A percentile compares a stretch with the other conserved stretches of the same genome.
These are phyloP conservation scores for Phataginus tetradactyla DNA, from an alignment of 2,797 vertebrate species.

Conservation along the genomic window DNA sequence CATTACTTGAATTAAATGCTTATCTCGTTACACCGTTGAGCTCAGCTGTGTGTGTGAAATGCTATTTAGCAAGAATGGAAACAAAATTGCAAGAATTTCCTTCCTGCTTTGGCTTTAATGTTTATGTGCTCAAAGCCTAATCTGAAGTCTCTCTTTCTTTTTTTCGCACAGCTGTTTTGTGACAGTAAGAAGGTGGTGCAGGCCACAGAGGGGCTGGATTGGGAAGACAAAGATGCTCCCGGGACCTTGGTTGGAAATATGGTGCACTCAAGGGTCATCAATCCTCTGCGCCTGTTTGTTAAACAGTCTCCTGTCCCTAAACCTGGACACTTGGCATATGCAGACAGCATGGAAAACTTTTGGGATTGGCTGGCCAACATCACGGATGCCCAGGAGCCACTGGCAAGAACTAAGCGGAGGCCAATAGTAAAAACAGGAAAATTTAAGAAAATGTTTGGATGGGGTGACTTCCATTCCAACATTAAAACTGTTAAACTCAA, in stretches of 20 bases:
- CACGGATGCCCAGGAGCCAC: conserved; percentile 94
- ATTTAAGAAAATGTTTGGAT: conserved; percentile 99
- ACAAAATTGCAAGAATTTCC: background rate
- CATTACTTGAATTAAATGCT: background rate
- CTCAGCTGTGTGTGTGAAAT: background rate
- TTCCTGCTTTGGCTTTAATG: conserved; percentile 80
- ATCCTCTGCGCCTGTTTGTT: conserved; percentile 96
- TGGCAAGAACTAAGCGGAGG: conserved; percentile 97
- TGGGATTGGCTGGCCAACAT: conserved; percentile 99
- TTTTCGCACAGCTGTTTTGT: conserved; percentile 91
- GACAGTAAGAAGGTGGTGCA: conserved; percentile 86
- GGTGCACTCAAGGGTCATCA: conserved; percentile 92
- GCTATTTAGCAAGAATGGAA: background rate
- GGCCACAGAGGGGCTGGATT: conserved; percentile 92
- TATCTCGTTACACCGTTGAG: background rate
- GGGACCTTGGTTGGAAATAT: conserved; percentile 91
- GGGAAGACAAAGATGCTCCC: conserved; percentile 91
- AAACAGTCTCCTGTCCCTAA: conserved; percentile 92
- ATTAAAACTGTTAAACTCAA: conserved; percentile 99
- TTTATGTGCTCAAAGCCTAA: conserved; percentile 31
- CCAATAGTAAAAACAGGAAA: conserved; percentile 99
- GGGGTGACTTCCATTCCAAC: conserved; percentile 99
- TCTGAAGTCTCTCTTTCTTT: conserved; percentile 77
- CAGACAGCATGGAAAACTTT: conserved; percentile 95
- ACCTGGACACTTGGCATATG: conserved; percentile 92